These are phyloP conservation scores for Sterrhoptilus dennistouni DNA, from an alignment of 2,113 vertebrate genomes.

Conservation along the genomic window DNA sequence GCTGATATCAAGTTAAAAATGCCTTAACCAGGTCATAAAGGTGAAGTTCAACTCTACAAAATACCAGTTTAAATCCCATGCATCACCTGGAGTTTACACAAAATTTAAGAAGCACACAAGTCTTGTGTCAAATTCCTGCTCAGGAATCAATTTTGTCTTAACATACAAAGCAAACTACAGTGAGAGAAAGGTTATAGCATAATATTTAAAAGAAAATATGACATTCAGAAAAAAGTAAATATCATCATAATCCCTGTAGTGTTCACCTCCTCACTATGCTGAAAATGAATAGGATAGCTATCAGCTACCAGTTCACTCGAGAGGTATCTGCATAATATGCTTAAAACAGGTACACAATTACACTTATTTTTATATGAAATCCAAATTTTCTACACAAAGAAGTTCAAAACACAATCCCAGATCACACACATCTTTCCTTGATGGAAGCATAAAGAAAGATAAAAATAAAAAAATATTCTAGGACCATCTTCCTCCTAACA, in stretches of 20 bases:
- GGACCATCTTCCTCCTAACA: background rate
- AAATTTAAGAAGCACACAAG: background rate
- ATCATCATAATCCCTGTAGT: conserved; percentile 36
- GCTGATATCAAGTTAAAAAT: background rate
- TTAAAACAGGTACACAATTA: background rate
- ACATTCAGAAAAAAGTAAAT: conserved; percentile 37
- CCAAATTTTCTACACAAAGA: background rate
- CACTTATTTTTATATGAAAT: background rate
- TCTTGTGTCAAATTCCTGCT: background rate
- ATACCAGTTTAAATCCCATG: background rate
- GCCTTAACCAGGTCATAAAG: background rate
- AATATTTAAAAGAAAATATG: conserved; percentile 37
- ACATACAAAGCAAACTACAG: conserved; percentile 2
- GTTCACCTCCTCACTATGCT: background rate
- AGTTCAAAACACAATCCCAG: background rate
- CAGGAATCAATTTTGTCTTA: conserved; percentile 13
- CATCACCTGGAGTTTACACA: background rate
- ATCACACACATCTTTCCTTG: background rate
- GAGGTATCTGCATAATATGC: background rate
- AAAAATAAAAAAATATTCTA: background rate
- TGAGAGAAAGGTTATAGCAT: conserved; percentile 46
- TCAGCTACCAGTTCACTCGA: background rate
- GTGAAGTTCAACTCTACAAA: background rate
- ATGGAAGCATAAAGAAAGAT: background rate
- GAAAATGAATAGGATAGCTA: background rate